phyloP scores from a whole-genome alignment of 1,140 invertebrate species.

The Hirudo medicinalis region DNA sequence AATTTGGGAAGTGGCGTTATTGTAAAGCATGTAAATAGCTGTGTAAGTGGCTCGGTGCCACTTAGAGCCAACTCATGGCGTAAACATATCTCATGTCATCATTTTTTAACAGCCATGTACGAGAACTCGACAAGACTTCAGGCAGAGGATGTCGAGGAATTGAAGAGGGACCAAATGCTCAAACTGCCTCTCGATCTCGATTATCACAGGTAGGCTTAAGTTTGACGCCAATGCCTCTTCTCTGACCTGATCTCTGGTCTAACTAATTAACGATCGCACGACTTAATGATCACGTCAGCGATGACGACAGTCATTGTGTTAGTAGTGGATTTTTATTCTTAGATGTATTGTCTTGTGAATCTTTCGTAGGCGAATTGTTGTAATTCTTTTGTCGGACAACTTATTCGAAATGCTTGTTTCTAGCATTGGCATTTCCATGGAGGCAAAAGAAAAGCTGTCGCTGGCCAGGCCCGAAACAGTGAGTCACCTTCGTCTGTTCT shows the following conservation, averaged over 20 bases:
- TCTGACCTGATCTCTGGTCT: background rate
- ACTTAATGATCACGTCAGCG: background rate
- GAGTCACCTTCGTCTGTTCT: constrained; percentile 28
- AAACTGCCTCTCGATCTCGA: constrained; percentile 57
- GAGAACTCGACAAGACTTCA: constrained; percentile 48
- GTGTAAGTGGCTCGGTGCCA: too few species aligned
- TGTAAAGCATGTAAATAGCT: too few species aligned
- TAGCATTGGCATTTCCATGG: constrained; percentile 41
- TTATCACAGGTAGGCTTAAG: constrained; percentile 49
- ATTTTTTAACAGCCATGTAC: constrained; percentile 55
- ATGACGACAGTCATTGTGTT: too few species aligned
- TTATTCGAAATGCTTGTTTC: background rate
- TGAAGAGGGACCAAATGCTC: constrained; percentile 55
- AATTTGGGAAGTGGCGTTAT: background rate
- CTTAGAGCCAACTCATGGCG: too few species aligned
- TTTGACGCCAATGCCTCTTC: background rate
- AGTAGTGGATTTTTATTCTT: background rate
- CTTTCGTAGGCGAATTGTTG: too few species aligned
- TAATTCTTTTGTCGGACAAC: too few species aligned
- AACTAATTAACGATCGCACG: constrained; percentile 2
- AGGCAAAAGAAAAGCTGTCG: constrained; percentile 51
- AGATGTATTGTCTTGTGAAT: too few species aligned
- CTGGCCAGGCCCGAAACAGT: constrained; percentile 57
- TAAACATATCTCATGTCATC: too few species aligned
- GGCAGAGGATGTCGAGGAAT: constrained; percentile 52